Conservation (phyloP, 2,113 vertebrate genomes). For the Nipponia nippon region DNA sequence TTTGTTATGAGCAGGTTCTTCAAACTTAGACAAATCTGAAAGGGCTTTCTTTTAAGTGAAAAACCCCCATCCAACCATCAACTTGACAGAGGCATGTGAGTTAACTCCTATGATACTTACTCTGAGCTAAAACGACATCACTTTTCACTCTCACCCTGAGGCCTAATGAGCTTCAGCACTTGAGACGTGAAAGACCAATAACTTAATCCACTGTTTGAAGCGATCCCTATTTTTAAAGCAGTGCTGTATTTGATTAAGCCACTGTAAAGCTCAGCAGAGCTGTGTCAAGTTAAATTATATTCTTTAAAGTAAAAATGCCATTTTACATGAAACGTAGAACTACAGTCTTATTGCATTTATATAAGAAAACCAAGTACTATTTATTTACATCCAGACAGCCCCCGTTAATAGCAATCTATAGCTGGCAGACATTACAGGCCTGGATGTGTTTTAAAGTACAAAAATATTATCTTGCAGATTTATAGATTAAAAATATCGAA, state of each 20-base stretch:
- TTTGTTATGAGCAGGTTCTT: neutral
- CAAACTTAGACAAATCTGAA: neutral
- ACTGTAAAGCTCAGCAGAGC: constrained; percentile 36
- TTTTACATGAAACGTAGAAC: neutral
- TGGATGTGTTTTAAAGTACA: neutral
- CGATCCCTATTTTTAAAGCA: constrained; percentile 30
- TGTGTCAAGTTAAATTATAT: constrained; percentile 46
- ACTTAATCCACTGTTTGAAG: constrained; percentile 61
- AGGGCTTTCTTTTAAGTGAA: neutral
- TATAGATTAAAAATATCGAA: neutral
- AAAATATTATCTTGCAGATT: neutral
- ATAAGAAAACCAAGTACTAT: neutral
- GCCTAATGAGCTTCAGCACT: constrained; percentile 47
- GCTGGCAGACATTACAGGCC: neutral
- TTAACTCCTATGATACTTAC: neutral
- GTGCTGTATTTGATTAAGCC: constrained; percentile 57
- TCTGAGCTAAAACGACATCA: neutral
- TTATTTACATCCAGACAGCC: constrained; percentile 22
- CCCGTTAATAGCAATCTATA: neutral
- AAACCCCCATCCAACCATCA: neutral
- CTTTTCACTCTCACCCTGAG: constrained; percentile 17
- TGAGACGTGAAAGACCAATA: constrained; percentile 57
- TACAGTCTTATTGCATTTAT: constrained; percentile 3
- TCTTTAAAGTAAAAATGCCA: constrained; percentile 24
- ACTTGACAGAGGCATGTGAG: neutral